Evolutionary conservation across 2,113 vertebrate genomes (phyloP).

Genomic region (Dasyornis broadbenti): DNA sequence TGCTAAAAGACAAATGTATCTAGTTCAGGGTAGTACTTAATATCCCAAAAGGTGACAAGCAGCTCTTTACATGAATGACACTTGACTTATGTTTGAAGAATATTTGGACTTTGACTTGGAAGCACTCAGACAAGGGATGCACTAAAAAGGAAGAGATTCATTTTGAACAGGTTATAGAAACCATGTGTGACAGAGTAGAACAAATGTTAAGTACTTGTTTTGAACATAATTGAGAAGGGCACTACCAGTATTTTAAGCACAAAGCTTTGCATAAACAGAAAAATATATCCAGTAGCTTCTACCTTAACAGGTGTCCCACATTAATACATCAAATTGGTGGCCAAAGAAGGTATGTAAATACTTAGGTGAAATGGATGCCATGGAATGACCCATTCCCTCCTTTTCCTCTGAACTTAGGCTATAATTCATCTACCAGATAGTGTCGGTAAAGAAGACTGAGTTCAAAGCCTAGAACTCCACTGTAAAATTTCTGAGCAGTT

Average conservation of each 20-base stretch:
- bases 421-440: background rate
- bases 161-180: slow-evolving; percentile 3
- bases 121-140: background rate
- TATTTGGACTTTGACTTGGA: slow-evolving; percentile 33
- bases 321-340: background rate
- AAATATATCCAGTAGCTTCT: background rate
- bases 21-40: background rate
- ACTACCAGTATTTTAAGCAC: background rate
- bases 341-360: background rate
- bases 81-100: slow-evolving; percentile 14
- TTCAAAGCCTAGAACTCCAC: background rate
- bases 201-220: background rate
- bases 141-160: background rate
- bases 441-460: background rate
- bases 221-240: background rate
- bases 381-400: background rate
- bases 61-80: background rate
- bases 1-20: background rate
- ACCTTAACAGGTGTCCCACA: background rate
- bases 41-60: background rate
- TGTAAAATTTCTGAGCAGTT: background rate
- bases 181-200: background rate
- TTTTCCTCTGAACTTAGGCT: background rate
- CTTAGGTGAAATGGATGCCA: background rate
- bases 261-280: background rate